These are phyloP conservation scores for Cephus spinipes DNA, from an alignment of 2,888 invertebrate genomes.

Conservation along the genomic window DNA sequence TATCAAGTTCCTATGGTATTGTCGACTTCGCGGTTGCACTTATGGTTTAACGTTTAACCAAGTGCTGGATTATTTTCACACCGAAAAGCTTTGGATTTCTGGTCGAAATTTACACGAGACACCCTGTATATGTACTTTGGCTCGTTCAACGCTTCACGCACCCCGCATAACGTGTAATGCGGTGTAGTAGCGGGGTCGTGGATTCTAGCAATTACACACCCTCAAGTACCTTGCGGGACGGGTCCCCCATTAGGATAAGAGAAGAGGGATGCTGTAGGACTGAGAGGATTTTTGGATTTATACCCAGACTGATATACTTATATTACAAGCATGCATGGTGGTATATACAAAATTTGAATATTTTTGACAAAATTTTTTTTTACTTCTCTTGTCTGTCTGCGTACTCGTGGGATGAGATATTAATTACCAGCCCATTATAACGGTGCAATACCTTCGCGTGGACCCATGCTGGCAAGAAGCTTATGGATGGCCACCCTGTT, in stretches of 20 bases:
- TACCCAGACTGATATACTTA: neutral
- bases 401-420: no score
- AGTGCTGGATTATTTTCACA: no score
- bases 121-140: conserved; percentile 51
- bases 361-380: no score
- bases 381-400: no score
- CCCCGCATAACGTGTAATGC: conserved; percentile 56
- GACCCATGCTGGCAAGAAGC: neutral
- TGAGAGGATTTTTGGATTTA: conserved; percentile 52
- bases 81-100: no score
- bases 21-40: no score
- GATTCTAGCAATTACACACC: conserved; percentile 66
- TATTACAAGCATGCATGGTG: no score
- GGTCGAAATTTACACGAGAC: conserved; percentile 26
- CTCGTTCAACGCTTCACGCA: conserved; percentile 40
- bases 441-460: no score
- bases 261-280: conserved; percentile 57
- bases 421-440: no score
- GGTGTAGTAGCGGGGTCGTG: conserved; percentile 62
- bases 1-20: no score
- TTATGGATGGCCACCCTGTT: neutral
- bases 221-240: conserved; percentile 63
- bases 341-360: no score
- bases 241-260: conserved; percentile 64
- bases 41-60: no score